Evolutionary conservation across 2,797 vertebrate species (phyloP), one percentile per base, ranked within the genome.

Genomic region (Scolopax bukidnonensis): DNA sequence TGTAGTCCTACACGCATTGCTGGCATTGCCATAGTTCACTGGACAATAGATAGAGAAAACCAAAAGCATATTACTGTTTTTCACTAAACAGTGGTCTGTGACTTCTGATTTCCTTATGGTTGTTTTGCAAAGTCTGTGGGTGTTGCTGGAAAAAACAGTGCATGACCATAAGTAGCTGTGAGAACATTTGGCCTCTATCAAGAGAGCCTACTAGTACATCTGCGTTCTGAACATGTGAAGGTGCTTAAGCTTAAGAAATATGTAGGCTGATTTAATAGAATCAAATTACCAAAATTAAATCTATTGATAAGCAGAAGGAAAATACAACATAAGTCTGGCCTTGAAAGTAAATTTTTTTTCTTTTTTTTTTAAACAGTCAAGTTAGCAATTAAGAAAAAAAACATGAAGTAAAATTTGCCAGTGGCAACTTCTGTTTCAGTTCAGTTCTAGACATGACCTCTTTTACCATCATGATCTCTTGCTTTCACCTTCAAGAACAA

Each of bases 401-500:
- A 74, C 32, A 4, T 51, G 20, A 81, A 81, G 15, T 48, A 6
- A 68, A 91, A 68, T 90, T 92, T 71, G 76, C 89, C 45, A 47
- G 33, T 4, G 5, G 89, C 91, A 83, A 12, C 40, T 92, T 85
- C 59, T 50, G 50, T 53, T 87, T 93, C 63, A 33, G 23, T 61
- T 93, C 83, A 48, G 32, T 87, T 91, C 70, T 76, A 85, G 68
- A 90, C 27, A 23, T 0, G 16, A 82, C 75, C 43, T 68, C 71
- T 92, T 90, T 76, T 85, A 69, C 63, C 36, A 38, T 63, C 32
- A 2, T 61, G 11, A 36, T 79, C 76, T 84, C 9, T 50, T 89
- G 59, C 59, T 84, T 91, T 86, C 82, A 80, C 73, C 76, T 95
- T 86, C 51, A 78, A 82, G 77, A 84, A 38, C 47, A 94, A 91